Conservation (phyloP, 2,113 vertebrate species). For the Pachypanchax playfairii region DNA sequence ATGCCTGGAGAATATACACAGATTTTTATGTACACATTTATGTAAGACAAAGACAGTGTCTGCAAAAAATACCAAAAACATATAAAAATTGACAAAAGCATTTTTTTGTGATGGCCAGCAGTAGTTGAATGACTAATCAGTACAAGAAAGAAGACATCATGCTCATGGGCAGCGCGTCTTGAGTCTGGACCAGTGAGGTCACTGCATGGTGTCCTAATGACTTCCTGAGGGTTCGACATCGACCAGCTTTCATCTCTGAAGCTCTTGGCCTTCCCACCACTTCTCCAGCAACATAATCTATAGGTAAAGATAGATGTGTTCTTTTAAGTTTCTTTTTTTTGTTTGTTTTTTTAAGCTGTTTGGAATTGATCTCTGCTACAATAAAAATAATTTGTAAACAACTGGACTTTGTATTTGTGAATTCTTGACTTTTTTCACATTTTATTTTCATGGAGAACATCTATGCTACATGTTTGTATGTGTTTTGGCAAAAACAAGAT, state of each 20-base stretch:
- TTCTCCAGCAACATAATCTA: conserved; percentile 46
- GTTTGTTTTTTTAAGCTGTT: conserved; percentile 14
- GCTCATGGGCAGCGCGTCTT: conserved; percentile 67
- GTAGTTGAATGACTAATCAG: conserved; percentile 58
- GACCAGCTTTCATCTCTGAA: conserved; percentile 29
- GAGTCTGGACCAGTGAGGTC: conserved; percentile 72
- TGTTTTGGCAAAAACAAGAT: too few relatives aligned
- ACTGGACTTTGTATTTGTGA: too few relatives aligned
- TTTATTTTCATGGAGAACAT: too few relatives aligned
- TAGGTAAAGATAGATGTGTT: too few relatives aligned
- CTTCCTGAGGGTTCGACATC: conserved; percentile 69
- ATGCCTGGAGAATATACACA: too few relatives aligned
- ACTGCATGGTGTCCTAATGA: conserved; percentile 75
- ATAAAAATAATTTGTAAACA: too few relatives aligned
- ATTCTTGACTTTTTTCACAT: too few relatives aligned
- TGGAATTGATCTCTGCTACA: not conserved
- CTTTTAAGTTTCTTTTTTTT: not conserved
- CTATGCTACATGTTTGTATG: too few relatives aligned
- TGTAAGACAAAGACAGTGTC: conserved; percentile 1
- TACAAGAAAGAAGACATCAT: conserved; percentile 77
- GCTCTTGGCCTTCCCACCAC: conserved; percentile 11
- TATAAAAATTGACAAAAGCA: too few relatives aligned
- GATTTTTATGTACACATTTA: too few relatives aligned
- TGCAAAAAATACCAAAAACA: too few relatives aligned
- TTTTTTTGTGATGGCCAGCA: conserved; percentile 51